Evolutionary conservation across 2,888 invertebrate species (phyloP).

Genomic region (Adela reaumurella): DNA sequence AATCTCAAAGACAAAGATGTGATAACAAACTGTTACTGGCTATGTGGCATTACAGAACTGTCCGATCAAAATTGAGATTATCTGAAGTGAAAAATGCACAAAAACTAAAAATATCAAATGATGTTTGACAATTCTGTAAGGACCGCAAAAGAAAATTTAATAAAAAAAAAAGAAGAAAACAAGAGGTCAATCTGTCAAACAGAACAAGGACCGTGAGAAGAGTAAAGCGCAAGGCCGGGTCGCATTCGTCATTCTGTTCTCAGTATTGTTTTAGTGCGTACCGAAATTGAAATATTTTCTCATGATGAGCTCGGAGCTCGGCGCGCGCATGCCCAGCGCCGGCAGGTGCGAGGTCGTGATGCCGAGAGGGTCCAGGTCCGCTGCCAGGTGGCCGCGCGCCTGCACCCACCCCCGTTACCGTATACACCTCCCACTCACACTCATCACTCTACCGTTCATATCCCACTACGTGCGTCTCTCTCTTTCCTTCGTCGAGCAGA

Average conservation of each 20-base stretch:
- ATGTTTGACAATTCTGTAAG: neutral
- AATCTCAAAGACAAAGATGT: too few relatives aligned
- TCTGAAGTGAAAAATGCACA: too few relatives aligned
- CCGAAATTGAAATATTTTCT: conserved; percentile 57
- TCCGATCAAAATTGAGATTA: too few relatives aligned
- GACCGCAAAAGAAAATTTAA: neutral
- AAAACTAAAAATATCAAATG: too few relatives aligned
- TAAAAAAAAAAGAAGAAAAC: neutral
- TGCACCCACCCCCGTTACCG: conserved; percentile 29
- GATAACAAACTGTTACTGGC: too few relatives aligned
- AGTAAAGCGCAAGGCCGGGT: neutral
- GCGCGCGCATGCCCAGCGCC: conserved; percentile 48
- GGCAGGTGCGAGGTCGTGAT: conserved; percentile 73
- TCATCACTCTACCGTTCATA: neutral
- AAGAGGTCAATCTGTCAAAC: neutral
- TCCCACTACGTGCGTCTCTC: too few relatives aligned
- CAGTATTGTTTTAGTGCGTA: conserved; percentile 21
- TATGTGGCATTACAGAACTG: too few relatives aligned
- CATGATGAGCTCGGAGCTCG: conserved; percentile 54
- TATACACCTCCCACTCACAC: neutral
- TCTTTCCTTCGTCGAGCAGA: too few relatives aligned
- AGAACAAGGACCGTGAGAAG: neutral
- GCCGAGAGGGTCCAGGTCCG: conserved; percentile 90
- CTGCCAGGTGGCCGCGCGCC: conserved; percentile 92
- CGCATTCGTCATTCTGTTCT: neutral